phyloP scores from a whole-genome alignment of 2,888 invertebrate species.

The Mechanitis mazaeus region DNA sequence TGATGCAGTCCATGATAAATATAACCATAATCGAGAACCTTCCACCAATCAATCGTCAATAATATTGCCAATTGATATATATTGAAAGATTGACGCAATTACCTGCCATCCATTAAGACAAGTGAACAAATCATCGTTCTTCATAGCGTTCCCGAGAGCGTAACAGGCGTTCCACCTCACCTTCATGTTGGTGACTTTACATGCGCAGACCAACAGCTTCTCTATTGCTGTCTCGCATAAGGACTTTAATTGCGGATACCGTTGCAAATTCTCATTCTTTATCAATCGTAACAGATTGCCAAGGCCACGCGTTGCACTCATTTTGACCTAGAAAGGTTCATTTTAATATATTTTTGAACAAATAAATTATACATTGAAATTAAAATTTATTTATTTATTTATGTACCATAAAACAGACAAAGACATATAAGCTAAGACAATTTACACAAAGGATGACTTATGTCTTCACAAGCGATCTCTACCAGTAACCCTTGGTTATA shows the following conservation, averaged over 20 bases:
- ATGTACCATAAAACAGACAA: too few relatives aligned
- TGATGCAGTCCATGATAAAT: too few relatives aligned
- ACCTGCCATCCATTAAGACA: slow-evolving; percentile 76
- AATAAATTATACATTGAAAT: too few relatives aligned
- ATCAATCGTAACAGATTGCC: slow-evolving; percentile 86
- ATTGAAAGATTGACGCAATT: slow-evolving; percentile 16
- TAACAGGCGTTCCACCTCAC: slow-evolving; percentile 96
- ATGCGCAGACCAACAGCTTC: slow-evolving; percentile 82
- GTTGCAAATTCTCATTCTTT: slow-evolving; percentile 63
- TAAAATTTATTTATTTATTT: too few relatives aligned
- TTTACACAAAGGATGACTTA: too few relatives aligned
- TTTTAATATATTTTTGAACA: too few relatives aligned
- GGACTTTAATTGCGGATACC: slow-evolving; percentile 66
- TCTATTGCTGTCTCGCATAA: slow-evolving; percentile 78
- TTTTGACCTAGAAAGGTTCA: slow-evolving; percentile 62
- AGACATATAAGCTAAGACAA: too few relatives aligned
- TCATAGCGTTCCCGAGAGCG: slow-evolving; percentile 88
- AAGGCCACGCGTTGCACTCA: slow-evolving; percentile 87
- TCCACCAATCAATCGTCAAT: background rate
- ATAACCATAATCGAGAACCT: too few relatives aligned
- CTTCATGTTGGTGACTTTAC: slow-evolving; percentile 86
- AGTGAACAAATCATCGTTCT: slow-evolving; percentile 72
- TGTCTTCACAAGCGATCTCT: too few relatives aligned
- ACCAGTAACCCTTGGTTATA: too few relatives aligned
- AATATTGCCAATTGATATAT: background rate